Evolutionary conservation across 2,888 invertebrate species (phyloP), one percentile per base, ranked within the genome.

Genomic region (Crossocerus cetratus): DNA sequence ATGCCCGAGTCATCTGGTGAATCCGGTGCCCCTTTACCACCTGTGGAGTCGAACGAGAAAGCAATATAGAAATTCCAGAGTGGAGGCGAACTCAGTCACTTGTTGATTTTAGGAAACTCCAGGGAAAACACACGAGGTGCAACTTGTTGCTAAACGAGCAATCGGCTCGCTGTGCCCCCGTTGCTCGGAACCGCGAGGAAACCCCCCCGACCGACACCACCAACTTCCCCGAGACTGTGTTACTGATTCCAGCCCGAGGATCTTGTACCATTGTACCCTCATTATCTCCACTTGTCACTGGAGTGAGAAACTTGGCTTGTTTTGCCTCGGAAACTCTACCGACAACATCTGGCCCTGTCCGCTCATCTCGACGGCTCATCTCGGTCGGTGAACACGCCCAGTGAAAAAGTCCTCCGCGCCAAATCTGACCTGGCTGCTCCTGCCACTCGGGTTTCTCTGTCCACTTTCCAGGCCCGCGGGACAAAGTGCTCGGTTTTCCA

Each of bases 51-150:
- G 67, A 80, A 81, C 79, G 80, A 72, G 78, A 76, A 81, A 78
- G 83, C 84, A 78, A 85, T 84, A 83, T 82, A 85, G 84, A 84
- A 86, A 86, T 87, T 86, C 83, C 81, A 78, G 79, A 68, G 81
- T 83, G 77, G 81, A 80, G 81, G 76, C 77, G 74, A 66, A 69
- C 83, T 86, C 87, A 11, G 14, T 49, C 49, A 87, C 87, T 87
- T 87, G 87, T 87, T 87, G 87, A 87, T 86, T 86, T 86, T 80
- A 78, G 82, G 80, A 86, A 83, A 83, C 83, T 81, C 79, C 74
- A 73, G 76, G 77, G 77, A 76, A 83, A 81, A 78, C 80, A 78
- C 68, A 69, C 78, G 72, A 78, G 78, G 77, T 72, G 80, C 86
- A 84, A 87, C 87, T 87, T 87, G 87, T 87, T 87, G 87, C 87